phyloP scores from a whole-genome alignment of 2,888 invertebrate species.

The Hyalella azteca region DNA sequence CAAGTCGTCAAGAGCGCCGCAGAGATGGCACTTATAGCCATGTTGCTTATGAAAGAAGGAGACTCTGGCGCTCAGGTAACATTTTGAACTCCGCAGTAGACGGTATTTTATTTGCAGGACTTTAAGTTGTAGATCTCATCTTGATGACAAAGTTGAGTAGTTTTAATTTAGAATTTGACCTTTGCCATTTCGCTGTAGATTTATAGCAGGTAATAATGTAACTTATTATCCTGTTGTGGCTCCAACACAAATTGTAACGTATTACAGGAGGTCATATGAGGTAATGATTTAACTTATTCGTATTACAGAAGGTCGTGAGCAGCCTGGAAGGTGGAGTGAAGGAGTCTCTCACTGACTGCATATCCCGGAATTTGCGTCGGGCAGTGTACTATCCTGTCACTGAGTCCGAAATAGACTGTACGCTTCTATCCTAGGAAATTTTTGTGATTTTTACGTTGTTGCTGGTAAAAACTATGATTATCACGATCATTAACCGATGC shows the following conservation, averaged over 20 bases:
- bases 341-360: slow-evolving; percentile 87
- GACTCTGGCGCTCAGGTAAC: slow-evolving; percentile 59
- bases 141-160: no score
- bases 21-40: slow-evolving; percentile 86
- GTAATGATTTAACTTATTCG: not conserved
- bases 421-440: slow-evolving; percentile 76
- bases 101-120: not conserved
- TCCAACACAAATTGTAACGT: not conserved
- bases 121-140: no score
- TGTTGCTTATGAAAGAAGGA: slow-evolving; percentile 79
- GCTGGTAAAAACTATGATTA: no score
- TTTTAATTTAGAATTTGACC: no score
- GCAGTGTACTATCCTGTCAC: slow-evolving; percentile 79
- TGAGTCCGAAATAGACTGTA: slow-evolving; percentile 91
- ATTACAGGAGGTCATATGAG: not conserved
- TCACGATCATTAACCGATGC: not conserved
- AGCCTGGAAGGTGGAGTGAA: slow-evolving; percentile 85
- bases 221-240: no score
- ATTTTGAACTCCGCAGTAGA: no score
- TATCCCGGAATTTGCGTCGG: slow-evolving; percentile 81
- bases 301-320: slow-evolving; percentile 70
- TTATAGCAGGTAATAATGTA: no score
- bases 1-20: slow-evolving; percentile 92
- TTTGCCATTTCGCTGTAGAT: no score
- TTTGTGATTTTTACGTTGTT: not conserved